Percentiles rank a stretch among this genome's conserved stretches.
These are phyloP conservation scores for Rhynchotus rufescens DNA, from an alignment of 2,797 vertebrate genomes.

Conservation along the genomic window DNA sequence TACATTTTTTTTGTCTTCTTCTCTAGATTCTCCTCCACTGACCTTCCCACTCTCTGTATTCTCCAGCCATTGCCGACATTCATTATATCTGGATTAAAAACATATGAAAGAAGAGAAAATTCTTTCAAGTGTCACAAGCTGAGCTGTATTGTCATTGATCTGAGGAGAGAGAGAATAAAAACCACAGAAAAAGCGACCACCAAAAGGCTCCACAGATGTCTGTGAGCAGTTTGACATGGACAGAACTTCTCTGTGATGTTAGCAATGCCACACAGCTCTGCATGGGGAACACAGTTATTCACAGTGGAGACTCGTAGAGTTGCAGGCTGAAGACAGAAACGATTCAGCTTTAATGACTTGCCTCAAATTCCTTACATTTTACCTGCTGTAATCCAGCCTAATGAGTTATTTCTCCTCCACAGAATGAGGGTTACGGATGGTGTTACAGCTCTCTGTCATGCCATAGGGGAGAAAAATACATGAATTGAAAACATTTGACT, in stretches of 20 bases:
- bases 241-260: neutral
- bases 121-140: neutral
- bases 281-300: neutral
- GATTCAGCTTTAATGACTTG: neutral
- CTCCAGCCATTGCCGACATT: neutral
- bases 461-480: neutral
- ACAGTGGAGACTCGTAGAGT: neutral
- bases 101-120: neutral
- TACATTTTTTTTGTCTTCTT: neutral
- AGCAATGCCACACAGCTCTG: neutral
- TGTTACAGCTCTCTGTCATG: neutral
- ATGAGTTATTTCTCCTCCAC: neutral
- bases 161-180: neutral
- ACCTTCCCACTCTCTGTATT: neutral
- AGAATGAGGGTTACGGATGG: neutral
- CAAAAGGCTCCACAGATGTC: neutral
- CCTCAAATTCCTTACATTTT: neutral
- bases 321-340: neutral
- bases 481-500: neutral
- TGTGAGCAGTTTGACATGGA: neutral
- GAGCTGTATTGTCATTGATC: neutral
- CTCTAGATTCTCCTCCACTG: neutral
- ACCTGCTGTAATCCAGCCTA: neutral
- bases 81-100: slow-evolving; percentile 16
- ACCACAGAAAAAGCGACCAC: neutral